These are phyloP conservation scores for Gymnopithys bicolor DNA, from an alignment of 2,797 vertebrate genomes.

Conservation along the genomic window DNA sequence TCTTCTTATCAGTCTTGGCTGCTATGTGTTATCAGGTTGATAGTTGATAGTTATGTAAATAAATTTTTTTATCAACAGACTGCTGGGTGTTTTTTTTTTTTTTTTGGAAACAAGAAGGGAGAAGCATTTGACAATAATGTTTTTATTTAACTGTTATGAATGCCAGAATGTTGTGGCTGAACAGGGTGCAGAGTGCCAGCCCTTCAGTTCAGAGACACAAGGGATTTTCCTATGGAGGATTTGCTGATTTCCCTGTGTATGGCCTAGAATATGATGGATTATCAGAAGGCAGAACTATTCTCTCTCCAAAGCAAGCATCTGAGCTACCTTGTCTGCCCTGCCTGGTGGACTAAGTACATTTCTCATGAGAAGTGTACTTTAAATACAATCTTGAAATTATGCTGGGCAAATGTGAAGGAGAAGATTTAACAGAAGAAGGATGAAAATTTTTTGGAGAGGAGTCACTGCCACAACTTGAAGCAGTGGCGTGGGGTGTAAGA, in stretches of 20 bases:
- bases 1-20: neutral
- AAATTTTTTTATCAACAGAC: neutral
- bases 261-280: neutral
- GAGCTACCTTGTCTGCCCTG: neutral
- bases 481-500: neutral
- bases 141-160: conserved; percentile 18
- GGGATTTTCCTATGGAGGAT: neutral
- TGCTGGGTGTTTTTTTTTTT: neutral
- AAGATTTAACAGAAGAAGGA: neutral
- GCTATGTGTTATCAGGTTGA: neutral
- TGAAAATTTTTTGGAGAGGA: neutral
- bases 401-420: neutral
- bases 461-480: rapidly evolving
- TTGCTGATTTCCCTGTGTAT: neutral
- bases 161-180: neutral
- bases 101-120: neutral
- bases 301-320: neutral
- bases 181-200: neutral
- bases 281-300: neutral
- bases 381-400: neutral
- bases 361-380: neutral
- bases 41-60: conserved; percentile 29
- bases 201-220: neutral
- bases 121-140: neutral
- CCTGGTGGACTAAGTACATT: neutral